Percentiles rank a stretch among this genome's conserved stretches.
phyloP scores from a whole-genome alignment of 2,113 vertebrate genomes.

The Muntiacus reevesi region DNA sequence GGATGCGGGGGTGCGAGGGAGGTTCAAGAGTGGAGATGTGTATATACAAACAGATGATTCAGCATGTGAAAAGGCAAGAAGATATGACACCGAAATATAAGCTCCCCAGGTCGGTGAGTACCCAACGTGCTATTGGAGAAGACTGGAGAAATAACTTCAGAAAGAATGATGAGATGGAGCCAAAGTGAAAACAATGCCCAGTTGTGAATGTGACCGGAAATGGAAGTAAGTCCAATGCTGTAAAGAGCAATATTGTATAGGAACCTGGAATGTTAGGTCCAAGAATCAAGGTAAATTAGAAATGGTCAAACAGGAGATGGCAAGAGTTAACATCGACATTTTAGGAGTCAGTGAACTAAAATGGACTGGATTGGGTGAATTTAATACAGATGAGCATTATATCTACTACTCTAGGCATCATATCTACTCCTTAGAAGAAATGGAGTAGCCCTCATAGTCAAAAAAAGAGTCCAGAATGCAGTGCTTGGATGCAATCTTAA shows the following conservation, averaged over 20 bases:
- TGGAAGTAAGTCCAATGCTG: rapidly evolving
- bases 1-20: not conserved
- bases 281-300: not conserved
- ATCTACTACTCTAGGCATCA: too few relatives aligned
- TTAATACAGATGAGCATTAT: too few relatives aligned
- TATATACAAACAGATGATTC: not conserved
- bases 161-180: not conserved
- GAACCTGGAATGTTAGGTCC: not conserved
- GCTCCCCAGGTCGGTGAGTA: not conserved
- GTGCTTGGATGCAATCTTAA: too few relatives aligned
- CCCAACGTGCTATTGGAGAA: not conserved
- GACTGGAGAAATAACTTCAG: not conserved
- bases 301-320: too few relatives aligned
- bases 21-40: not conserved
- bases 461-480: too few relatives aligned
- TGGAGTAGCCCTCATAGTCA: too few relatives aligned
- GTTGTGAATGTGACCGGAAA: not conserved
- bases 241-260: not conserved
- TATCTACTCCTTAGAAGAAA: too few relatives aligned
- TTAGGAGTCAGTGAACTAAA: too few relatives aligned
- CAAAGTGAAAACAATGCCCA: not conserved
- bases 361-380: too few relatives aligned
- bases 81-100: not conserved
- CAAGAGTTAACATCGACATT: too few relatives aligned
- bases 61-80: not conserved